Base-by-base conservation (phyloP, 2,888 invertebrate genomes). In the Drosophila cyrtoloma region DNA sequence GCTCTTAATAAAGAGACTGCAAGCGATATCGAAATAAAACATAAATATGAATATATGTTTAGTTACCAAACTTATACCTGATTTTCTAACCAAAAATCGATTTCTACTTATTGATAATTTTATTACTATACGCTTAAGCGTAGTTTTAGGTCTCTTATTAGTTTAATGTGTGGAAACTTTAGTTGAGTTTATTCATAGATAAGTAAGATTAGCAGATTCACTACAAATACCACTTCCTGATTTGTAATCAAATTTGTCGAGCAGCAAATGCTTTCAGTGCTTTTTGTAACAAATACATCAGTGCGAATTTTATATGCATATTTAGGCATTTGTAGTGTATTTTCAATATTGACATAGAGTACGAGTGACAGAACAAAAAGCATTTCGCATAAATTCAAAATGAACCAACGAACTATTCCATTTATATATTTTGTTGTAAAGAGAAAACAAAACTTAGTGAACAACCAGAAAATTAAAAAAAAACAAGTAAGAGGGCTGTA, bases 341-440 rank as follows among this genome's bases (percentile, higher is more conserved):
- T 47, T 58, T 33, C 30, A n/a, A 42, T 77, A 69, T 73, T 73
- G 58, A 72, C 77, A 62, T 57, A 53, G n/a, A 47, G 57, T 32
- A 33, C 56, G 26, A 26, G 33, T n/a, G 30, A 33, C n/a, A 52
- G n/a, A 14, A 6, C 10, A 62, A 51, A 59, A 62, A 55, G 30
- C 30, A 50, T 51, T 53, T 50, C 53, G 19, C n/a, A 37, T 33
- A 59, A 77, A 77, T 66, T 42, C 37, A 39, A 65, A 61, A 63
- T 63, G 37, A 39, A 70, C 68, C 77, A 79, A 79, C 79, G 73
- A 79, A 79, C 79, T 68, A 55, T 69, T 80, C 37, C 52, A 74
- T 65, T 77, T 77, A 47, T 64, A 53, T 33, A 67, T 71, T 71
- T 79, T 44, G 39, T 53, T 44, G 37, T 62, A 47, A 47, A 55